Evolutionary conservation across 2,113 vertebrate genomes (phyloP), one percentile per base, ranked within the genome.

Genomic region (Dromas ardeola): DNA sequence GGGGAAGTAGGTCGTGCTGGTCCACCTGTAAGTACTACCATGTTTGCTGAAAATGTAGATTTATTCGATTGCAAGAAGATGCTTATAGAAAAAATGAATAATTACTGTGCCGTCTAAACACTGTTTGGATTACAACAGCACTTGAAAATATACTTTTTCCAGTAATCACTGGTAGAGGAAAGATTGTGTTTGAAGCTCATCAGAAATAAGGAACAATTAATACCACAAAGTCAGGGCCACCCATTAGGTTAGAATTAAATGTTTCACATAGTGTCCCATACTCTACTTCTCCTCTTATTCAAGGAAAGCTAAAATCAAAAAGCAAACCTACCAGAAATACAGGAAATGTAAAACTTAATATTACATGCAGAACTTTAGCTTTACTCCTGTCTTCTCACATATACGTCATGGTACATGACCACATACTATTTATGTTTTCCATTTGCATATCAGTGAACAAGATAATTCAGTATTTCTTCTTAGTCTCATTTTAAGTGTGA

Each of bases 1-100:
- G 99, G 99, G 88, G 99, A 99, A 97, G 93, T 99, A 91, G 99
- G 99, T 81, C 99, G 98, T 97, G 97, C 94, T 77, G 99, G 99
- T 90, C 97, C 98, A 29, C 90, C 91, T 93, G 99, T 99, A 92
- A 99, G 99, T 99, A 98, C 10, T 47, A 8, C 23, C 12, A 1
- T 19, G 16, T 79, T 96, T 95, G 49, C 22, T 83, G 69, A 81
- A 83, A 81, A 59, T 40, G 27, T n/a, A 88, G 38, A 19, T 88
- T 94, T 97, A 47, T 62, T 90, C 38, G n/a, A 9, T 88, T 88
- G 17, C 59, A 43, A 67, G 67, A 85, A 83, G 18, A 13, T 62
- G n/a, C 32, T 83, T 47, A 19, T 2, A 42, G 36, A 91, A 42
- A 78, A 92, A 90, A 88, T 5, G 7, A 29, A 25, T 36, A 19